Conservation (phyloP, 2,797 vertebrate species). For the Megalops cyprinoides region DNA sequence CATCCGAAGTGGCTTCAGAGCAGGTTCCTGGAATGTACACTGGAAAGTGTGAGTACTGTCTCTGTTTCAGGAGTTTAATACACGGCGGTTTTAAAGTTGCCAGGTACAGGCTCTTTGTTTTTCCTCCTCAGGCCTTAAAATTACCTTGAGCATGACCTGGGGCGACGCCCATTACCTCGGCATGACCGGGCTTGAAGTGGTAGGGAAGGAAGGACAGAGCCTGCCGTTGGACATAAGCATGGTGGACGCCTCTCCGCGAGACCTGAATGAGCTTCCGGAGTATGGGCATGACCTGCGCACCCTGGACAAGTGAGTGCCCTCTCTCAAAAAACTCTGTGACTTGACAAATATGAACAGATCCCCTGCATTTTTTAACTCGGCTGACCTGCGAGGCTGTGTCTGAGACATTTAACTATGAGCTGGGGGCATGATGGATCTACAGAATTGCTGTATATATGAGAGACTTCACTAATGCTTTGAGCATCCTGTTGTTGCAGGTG, state of each 20-base stretch:
- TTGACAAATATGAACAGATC: too few relatives aligned
- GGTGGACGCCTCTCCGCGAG: constrained; percentile 83
- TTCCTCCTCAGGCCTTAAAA: constrained; percentile 75
- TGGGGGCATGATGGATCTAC: too few relatives aligned
- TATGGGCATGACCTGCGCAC: constrained; percentile 83
- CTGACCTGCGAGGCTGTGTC: not conserved
- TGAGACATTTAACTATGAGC: not conserved
- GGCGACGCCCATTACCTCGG: constrained; percentile 91
- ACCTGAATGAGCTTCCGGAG: constrained; percentile 88
- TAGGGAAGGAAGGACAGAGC: constrained; percentile 82
- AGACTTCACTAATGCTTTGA: too few relatives aligned
- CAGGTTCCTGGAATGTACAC: constrained; percentile 80
- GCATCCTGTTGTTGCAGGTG: not conserved
- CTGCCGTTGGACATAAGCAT: constrained; percentile 78
- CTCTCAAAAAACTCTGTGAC: not conserved
- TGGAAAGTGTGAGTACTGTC: constrained; percentile 82
- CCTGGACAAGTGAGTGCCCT: constrained; percentile 83
- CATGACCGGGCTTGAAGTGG: constrained; percentile 89
- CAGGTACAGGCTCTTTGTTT: not conserved
- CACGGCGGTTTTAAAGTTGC: not conserved
- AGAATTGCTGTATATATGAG: too few relatives aligned
- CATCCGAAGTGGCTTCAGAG: constrained; percentile 57
- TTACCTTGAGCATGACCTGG: constrained; percentile 88
- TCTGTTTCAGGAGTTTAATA: not conserved
- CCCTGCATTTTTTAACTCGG: not conserved